Percentiles rank a stretch among this genome's conserved stretches.
These are phyloP conservation scores for Arctia plantaginis DNA, from an alignment of 2,888 invertebrate genomes.

Conservation along the genomic window DNA sequence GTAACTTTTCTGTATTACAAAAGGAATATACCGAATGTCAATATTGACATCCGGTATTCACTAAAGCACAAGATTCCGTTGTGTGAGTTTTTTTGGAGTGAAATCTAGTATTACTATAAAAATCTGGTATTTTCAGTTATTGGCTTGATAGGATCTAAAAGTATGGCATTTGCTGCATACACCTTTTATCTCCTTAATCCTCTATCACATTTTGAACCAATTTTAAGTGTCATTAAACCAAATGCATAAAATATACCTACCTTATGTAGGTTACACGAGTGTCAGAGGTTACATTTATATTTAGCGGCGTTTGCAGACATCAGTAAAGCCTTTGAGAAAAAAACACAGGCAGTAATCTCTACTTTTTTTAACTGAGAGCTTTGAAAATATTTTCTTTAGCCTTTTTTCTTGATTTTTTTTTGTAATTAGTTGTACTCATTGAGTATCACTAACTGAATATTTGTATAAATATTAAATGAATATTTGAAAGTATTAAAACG, in stretches of 20 bases:
- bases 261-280: neutral
- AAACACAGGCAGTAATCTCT: neutral
- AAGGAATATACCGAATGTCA: neutral
- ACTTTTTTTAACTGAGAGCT: neutral
- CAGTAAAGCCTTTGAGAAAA: neutral
- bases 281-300: neutral
- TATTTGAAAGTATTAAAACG: too few species aligned
- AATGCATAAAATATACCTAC: neutral
- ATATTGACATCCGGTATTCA: neutral
- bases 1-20: neutral
- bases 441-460: too few species aligned
- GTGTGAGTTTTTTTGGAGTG: neutral
- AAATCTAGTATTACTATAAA: neutral
- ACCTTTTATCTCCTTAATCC: neutral
- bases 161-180: neutral
- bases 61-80: neutral
- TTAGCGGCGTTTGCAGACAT: neutral
- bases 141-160: neutral
- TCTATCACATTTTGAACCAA: neutral
- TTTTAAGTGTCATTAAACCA: neutral
- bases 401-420: too few species aligned
- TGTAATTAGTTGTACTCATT: too few species aligned
- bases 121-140: neutral
- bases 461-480: too few species aligned
- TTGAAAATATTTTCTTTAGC: too few species aligned